Conservation (phyloP, 2,797 vertebrate genomes). For the Phyllotis vaccarum region DNA sequence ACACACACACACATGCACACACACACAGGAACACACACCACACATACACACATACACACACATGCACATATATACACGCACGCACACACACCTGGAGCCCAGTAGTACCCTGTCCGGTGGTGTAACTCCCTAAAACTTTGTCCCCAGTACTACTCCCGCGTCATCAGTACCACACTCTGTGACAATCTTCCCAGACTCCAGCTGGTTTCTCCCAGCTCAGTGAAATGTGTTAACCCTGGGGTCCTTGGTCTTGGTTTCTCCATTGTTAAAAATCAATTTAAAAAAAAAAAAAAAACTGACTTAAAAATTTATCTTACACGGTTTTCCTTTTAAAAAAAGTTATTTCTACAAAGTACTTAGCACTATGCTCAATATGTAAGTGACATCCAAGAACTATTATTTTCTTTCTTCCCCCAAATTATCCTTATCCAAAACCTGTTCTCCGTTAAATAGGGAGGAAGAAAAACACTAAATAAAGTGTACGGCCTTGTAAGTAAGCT, state of each 20-base stretch:
- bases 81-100: background rate
- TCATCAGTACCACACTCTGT: background rate
- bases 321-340: background rate
- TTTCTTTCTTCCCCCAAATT: conserved; percentile 22
- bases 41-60: no score
- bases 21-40: no score
- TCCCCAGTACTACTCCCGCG: background rate
- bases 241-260: conserved; percentile 16
- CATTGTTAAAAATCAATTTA: background rate
- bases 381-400: background rate
- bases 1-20: no score
- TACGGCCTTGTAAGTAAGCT: conserved; percentile 25
- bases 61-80: no score
- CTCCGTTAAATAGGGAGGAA: background rate
- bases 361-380: background rate
- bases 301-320: conserved; percentile 50
- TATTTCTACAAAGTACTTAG: background rate
- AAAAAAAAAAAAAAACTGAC: background rate
- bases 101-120: background rate
- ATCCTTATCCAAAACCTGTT: background rate
- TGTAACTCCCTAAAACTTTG: background rate
- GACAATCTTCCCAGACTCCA: conserved; percentile 4
- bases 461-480: background rate
- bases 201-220: background rate
- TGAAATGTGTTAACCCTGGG: background rate